Percentiles rank a stretch among this genome's conserved stretches.
Evolutionary conservation across 2,113 vertebrate genomes (phyloP).

Genomic region (Panthera uncia): DNA sequence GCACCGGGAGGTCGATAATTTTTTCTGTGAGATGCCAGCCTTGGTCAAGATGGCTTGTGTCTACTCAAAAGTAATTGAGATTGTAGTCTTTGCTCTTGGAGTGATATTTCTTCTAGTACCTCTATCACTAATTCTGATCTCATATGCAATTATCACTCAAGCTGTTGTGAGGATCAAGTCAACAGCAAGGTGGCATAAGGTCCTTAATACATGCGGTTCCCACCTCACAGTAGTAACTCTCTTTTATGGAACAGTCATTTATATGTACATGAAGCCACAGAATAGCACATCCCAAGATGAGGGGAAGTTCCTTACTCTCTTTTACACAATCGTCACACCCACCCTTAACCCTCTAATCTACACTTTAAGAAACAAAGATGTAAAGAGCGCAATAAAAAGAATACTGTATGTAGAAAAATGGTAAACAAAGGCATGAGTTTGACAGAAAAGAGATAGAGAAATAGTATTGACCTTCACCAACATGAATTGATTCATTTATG

Average conservation of each 20-base stretch:
- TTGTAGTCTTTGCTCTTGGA: background rate
- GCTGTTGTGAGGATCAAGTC: slow-evolving; percentile 54
- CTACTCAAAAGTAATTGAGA: slow-evolving; percentile 35
- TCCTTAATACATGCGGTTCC: slow-evolving; percentile 51
- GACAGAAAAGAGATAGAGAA: background rate
- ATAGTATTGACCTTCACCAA: background rate
- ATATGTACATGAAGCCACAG: slow-evolving; percentile 56
- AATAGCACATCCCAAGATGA: background rate
- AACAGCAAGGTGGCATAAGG: background rate
- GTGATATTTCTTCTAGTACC: background rate
- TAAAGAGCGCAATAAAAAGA: slow-evolving; percentile 57
- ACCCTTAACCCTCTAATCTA: slow-evolving; percentile 66
- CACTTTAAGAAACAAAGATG: slow-evolving; percentile 66
- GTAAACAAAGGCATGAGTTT: background rate
- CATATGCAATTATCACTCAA: slow-evolving; percentile 47
- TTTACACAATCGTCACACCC: slow-evolving; percentile 54
- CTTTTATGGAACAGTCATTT: slow-evolving; percentile 48
- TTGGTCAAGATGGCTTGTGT: slow-evolving; percentile 65
- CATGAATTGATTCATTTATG: background rate
- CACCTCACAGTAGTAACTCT: slow-evolving; percentile 58
- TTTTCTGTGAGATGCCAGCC: slow-evolving; percentile 69
- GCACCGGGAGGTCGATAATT: background rate
- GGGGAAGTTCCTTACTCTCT: slow-evolving; percentile 49
- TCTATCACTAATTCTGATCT: slow-evolving; percentile 46
- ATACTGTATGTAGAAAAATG: background rate